Base-by-base conservation (phyloP, 2,797 vertebrate genomes). In the Tapirus indicus region DNA sequence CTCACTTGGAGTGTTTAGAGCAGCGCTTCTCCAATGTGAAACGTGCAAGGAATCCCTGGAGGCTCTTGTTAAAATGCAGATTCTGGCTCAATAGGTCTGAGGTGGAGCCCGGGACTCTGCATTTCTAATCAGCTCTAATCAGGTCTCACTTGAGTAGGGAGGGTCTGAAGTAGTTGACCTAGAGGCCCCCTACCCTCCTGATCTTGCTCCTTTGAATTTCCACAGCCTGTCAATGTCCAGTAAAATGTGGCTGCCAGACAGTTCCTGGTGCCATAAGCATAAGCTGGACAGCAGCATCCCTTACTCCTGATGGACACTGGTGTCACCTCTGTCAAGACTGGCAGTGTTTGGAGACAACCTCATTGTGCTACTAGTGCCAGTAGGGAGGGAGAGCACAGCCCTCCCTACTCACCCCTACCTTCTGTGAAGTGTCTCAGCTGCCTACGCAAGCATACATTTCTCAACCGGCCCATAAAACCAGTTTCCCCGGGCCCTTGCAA, bases 401-500 rank as follows among this genome's bases (percentile, higher is more conserved):
- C 6, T 56, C 23, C 23, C 11, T 14, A 12, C 38, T 29, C 64
- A 38, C 29, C 38, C 10, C 38, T 49, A 8, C 17, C 68, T 49
- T 38, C 38, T 49, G n/a, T 11, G 32, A 91, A 94, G 80, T 1
- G 62, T 77, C 78, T 38, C 11, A 38, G 74, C 84, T 60, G 35
- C 88, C 88, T 35, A 32, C 3, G 52, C 88, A 87, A 44, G 75
- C 71, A 20, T 4, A 56, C 38, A 38, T 86, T 93, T 95, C 89
- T 64, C 95, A 94, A 96, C 88, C 79, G 66, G 75, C 93, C 56
- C 88, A 56, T 38, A 68, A 90, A 96, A 97, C 93, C 94, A 95
- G 97, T 97, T 96, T 78, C 56, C 72, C 88, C 85, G 80, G 91
- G 60, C 92, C 66, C 79, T 92, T 54, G 27, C n/a, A 29, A 92